A percentile compares a stretch with the other conserved stretches of the same genome.
Conservation (phyloP, 2,797 vertebrate species). For the Xerus rutilus region DNA sequence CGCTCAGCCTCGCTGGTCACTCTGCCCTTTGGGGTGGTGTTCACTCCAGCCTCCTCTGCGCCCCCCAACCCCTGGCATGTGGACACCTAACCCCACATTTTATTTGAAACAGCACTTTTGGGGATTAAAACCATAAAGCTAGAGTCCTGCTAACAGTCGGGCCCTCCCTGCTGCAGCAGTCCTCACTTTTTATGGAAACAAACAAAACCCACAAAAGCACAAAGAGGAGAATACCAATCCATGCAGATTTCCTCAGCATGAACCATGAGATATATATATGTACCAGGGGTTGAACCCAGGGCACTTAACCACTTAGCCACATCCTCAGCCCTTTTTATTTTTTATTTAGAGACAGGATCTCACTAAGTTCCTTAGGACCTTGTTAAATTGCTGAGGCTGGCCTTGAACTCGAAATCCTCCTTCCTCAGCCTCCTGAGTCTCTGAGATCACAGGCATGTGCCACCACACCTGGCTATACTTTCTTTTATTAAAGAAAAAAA, state of each 20-base stretch:
- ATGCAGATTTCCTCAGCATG: background rate
- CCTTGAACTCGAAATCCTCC: too few species aligned
- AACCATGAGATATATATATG: too few species aligned
- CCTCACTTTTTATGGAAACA: background rate
- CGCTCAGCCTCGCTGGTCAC: too few species aligned
- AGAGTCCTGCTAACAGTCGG: background rate
- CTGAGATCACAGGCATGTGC: too few species aligned
- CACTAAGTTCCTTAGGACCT: too few species aligned
- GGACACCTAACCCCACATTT: background rate
- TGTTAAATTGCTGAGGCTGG: too few species aligned
- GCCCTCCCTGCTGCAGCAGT: background rate
- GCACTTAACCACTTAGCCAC: too few species aligned
- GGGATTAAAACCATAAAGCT: background rate
- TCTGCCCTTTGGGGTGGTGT: rapidly evolving
- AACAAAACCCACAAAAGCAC: background rate
- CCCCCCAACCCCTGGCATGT: background rate
- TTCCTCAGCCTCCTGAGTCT: too few species aligned
- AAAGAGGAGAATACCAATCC: background rate
- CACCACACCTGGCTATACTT: background rate
- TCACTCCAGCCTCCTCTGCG: background rate
- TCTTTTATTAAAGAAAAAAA: background rate
- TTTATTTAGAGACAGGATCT: too few species aligned
- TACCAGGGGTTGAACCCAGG: too few species aligned
- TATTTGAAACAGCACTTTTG: background rate
- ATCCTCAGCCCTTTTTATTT: too few species aligned